Percentiles rank a stretch among this genome's conserved stretches.
Conservation (phyloP, 92 coral and sea anemone genomes). For the Paragorgia papillata region DNA sequence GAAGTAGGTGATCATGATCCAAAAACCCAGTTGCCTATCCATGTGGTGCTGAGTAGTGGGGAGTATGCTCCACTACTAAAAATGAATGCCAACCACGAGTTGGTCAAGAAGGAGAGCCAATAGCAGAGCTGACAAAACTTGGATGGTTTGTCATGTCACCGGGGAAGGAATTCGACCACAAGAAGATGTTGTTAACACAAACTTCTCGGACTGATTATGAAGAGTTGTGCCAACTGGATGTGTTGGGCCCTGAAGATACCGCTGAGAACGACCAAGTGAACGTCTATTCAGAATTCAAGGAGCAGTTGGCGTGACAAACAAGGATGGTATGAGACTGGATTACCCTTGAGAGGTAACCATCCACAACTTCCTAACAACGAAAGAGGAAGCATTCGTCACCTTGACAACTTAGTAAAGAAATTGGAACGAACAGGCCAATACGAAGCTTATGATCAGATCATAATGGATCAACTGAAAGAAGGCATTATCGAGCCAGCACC, state of each 20-base stretch:
- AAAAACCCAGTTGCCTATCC: neutral
- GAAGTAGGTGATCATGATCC: neutral
- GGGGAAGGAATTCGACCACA: no score
- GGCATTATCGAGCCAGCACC: neutral
- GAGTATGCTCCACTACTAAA: no score
- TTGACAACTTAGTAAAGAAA: neutral
- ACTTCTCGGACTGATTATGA: neutral
- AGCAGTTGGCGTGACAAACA: neutral
- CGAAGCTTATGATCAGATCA: neutral
- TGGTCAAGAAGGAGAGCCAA: no score
- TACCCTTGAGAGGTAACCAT: neutral
- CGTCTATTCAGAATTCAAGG: neutral
- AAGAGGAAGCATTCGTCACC: neutral
- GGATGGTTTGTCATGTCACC: no score
- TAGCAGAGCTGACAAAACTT: no score
- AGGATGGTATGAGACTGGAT: neutral
- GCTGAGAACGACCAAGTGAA: neutral
- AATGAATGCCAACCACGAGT: no score
- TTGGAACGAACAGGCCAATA: neutral
- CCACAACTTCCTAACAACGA: neutral
- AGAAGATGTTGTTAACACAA: no score
- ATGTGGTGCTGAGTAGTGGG: no score
- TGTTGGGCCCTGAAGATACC: neutral
- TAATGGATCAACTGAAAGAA: neutral
- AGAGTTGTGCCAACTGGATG: neutral